A percentile compares a stretch with the other conserved stretches of the same genome.
Evolutionary conservation across 1,140 invertebrate genomes (phyloP).

Genomic region (Atta colombica): DNA sequence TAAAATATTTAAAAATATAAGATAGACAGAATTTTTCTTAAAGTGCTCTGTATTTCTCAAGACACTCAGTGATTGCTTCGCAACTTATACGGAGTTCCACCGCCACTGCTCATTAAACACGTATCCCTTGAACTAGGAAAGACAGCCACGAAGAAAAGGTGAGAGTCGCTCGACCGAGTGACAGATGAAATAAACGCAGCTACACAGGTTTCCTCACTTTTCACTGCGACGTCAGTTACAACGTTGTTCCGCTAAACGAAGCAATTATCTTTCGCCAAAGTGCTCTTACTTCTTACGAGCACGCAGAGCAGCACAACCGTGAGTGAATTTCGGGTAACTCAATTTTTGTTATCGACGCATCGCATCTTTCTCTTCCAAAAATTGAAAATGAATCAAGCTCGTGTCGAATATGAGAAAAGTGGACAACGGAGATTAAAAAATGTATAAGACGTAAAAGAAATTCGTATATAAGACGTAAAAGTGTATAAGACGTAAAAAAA

Average conservation of each 20-base stretch:
- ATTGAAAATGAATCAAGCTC: constrained; percentile 46
- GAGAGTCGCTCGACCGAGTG: constrained; percentile 32
- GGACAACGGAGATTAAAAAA: constrained; percentile 29
- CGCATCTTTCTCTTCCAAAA: constrained; percentile 26
- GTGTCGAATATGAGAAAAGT: constrained; percentile 42
- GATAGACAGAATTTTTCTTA: neutral
- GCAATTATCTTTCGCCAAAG: constrained; percentile 74
- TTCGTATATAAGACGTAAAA: neutral
- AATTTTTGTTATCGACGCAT: constrained; percentile 66
- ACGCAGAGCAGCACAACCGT: neutral
- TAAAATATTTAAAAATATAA: constrained; percentile 6
- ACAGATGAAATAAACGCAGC: constrained; percentile 69
- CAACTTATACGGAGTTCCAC: neutral
- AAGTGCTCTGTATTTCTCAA: neutral
- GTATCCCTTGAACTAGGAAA: constrained; percentile 30
- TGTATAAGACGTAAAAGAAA: neutral
- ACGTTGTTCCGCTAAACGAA: constrained; percentile 73
- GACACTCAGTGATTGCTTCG: neutral
- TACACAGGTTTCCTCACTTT: constrained; percentile 69
- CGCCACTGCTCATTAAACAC: constrained; percentile 37
- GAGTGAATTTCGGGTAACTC: constrained; percentile 56
- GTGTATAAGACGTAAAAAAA: neutral
- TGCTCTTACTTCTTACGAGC: constrained; percentile 46
- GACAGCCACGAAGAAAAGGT: constrained; percentile 59
- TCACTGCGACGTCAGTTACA: constrained; percentile 74